phyloP scores from a whole-genome alignment of 1,140 invertebrate genomes.

The Rhopalosiphum maidis region DNA sequence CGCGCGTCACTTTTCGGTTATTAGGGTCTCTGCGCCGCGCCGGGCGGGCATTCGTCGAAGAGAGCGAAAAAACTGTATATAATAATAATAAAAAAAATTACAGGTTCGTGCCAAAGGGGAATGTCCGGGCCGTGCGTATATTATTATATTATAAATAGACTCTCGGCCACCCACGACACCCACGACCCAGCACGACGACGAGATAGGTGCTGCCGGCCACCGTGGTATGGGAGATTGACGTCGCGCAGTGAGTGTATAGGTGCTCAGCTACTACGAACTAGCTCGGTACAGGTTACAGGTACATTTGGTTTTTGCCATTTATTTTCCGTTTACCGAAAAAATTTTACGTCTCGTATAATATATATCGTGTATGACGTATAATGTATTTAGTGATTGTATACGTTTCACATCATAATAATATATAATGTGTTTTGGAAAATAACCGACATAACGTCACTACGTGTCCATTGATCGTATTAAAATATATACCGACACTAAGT shows the following conservation, averaged over 20 bases:
- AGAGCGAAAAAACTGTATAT: slow-evolving; percentile 14
- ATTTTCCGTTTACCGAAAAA: background rate
- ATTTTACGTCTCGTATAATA: too few species aligned
- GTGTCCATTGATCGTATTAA: background rate
- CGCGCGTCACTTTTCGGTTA: slow-evolving; percentile 19
- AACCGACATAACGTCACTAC: background rate
- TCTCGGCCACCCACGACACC: background rate
- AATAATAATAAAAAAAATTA: slow-evolving; percentile 32
- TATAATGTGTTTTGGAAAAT: background rate
- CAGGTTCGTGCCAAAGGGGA: slow-evolving; percentile 56
- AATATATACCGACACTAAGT: background rate
- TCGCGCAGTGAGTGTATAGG: background rate
- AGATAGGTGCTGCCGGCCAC: background rate
- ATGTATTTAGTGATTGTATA: background rate
- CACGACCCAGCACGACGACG: slow-evolving; percentile 17
- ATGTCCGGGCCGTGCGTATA: slow-evolving; percentile 9
- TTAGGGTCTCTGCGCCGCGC: slow-evolving; percentile 3
- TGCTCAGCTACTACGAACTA: background rate
- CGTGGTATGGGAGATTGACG: background rate
- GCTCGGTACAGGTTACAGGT: background rate
- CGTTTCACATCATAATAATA: background rate
- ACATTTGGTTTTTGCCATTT: background rate
- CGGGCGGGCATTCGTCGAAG: background rate
- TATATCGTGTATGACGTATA: background rate
- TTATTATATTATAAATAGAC: background rate